phyloP scores from a whole-genome alignment of 2,888 invertebrate genomes.

The Pachycephus smyrnensis region DNA sequence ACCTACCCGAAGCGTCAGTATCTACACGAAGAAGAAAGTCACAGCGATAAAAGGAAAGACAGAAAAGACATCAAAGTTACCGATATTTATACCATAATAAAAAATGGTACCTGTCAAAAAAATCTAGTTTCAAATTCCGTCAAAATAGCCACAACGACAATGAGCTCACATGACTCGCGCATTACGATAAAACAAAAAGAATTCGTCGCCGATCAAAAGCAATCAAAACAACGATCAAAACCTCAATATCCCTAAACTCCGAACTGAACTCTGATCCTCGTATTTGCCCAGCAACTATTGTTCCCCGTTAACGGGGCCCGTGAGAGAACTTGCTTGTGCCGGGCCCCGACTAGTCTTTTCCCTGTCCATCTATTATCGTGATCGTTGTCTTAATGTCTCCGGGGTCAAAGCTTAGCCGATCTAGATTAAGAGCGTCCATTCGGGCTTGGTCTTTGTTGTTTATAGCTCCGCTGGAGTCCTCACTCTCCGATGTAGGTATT shows the following conservation, averaged over 20 bases:
- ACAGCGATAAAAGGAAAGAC: too few species aligned
- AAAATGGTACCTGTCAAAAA: not conserved
- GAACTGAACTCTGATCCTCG: not conserved
- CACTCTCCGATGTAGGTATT: slow-evolving; percentile 48
- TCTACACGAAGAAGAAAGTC: not conserved
- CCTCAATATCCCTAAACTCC: not conserved
- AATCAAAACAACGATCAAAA: too few species aligned
- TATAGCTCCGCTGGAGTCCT: slow-evolving; percentile 22
- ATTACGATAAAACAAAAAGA: not conserved
- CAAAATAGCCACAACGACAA: not conserved
- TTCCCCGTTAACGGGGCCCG: not conserved
- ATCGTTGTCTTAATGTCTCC: slow-evolving; percentile 21
- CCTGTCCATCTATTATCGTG: slow-evolving; percentile 7
- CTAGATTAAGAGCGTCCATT: slow-evolving; percentile 10
- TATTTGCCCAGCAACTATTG: not conserved
- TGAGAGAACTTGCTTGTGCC: not conserved
- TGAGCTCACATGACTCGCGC: not conserved
- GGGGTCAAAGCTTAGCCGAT: slow-evolving; percentile 19
- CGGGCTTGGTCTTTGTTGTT: slow-evolving; percentile 49
- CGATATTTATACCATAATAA: not conserved
- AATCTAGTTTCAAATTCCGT: not conserved
- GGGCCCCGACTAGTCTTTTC: not conserved
- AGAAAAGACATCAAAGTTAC: too few species aligned
- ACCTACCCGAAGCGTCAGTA: not conserved
- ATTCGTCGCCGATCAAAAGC: too few species aligned